Evolutionary conservation across 2,113 vertebrate species (phyloP).

Genomic region (Myotis davidii): DNA sequence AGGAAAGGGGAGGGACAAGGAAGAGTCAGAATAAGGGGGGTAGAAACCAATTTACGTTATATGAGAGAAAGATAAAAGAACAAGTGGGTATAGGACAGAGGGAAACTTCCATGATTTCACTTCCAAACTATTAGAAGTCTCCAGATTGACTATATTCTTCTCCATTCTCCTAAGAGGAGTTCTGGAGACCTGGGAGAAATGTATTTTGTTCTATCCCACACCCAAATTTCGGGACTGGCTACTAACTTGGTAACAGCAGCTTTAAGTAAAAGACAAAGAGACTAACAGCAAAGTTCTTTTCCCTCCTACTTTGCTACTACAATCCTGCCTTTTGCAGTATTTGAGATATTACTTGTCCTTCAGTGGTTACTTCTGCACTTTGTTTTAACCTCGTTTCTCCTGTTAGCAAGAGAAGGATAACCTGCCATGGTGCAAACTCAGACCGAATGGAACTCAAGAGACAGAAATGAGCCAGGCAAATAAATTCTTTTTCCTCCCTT

Average conservation of each 20-base stretch:
- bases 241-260: neutral
- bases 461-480: neutral
- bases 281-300: neutral
- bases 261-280: neutral
- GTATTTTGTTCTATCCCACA: neutral
- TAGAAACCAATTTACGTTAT: neutral
- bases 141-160: neutral
- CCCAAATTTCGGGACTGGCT: neutral
- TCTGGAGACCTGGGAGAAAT: neutral
- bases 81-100: neutral
- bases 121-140: neutral
- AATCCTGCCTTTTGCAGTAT: neutral
- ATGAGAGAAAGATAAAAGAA: neutral
- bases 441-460: neutral
- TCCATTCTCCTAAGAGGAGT: neutral
- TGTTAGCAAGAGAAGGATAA: neutral
- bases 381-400: neutral
- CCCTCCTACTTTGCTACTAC: neutral
- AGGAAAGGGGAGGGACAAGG: neutral
- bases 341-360: neutral
- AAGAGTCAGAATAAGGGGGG: neutral
- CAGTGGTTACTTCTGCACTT: neutral
- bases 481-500: conserved; percentile 11
- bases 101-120: neutral
- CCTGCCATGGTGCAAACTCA: neutral